Evolutionary conservation across 2,113 vertebrate species (phyloP), one percentile per base, ranked within the genome.

Genomic region (Ophiodon elongatus): DNA sequence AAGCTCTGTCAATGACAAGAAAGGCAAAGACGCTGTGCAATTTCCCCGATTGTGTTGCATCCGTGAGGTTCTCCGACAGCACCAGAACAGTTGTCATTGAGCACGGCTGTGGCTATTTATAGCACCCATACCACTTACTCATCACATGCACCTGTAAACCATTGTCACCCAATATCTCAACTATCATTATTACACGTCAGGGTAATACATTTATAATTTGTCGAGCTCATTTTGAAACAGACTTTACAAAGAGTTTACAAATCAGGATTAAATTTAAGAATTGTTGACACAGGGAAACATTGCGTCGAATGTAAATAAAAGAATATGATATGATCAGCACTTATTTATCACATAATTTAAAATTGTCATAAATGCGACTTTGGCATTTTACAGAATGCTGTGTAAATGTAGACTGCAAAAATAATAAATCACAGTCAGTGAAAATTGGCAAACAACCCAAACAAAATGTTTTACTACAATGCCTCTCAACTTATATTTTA

Each of bases 401-500:
- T 31, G 29, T 19, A 31, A 33, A 2, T 33, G 33, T 33, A 33
- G 14, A 19, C 57, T 31, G 29, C 6, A 19, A 31, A n/a, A 57
- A 56, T 60, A 60, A n/a, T n/a, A n/a, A n/a, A n/a, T n/a, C 13
- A 29, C 27, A 33, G 15, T 60, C 7, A 9, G 59, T 33, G 29
- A 62, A n/a, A 62, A 62, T 19, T 62, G 59, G 29, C 29, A 62
- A 62, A 62, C 54, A 57, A 57, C 54, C 54, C 27, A 25, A 27
- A 27, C 54, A 25, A 33, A 33, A 57, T 57, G 10, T 27, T 57
- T 57, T 57, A 25, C 54, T 57, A 57, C n/a, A 27, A 57, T 8
- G n/a, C 27, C 54, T 57, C 9, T 57, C 54, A 57, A 7, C n/a
- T 57, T 27, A 57, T 57, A 57, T 27, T 25, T 57, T 29, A 57